These are phyloP conservation scores for Orgyia antiqua DNA, from an alignment of 2,888 invertebrate species.

Conservation along the genomic window DNA sequence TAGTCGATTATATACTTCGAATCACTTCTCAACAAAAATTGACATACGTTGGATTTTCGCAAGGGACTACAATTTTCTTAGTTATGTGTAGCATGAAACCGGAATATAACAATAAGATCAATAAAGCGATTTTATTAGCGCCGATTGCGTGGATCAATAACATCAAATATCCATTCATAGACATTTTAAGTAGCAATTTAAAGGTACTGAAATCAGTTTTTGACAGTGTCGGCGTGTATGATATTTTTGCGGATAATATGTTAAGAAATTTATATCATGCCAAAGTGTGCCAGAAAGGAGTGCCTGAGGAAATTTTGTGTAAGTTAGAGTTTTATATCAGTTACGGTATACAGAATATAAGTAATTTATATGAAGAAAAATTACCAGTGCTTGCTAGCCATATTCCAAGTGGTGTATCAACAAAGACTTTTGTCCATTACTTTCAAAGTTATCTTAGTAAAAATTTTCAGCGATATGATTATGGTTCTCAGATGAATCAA, in stretches of 20 bases:
- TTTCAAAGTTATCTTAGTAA: slow-evolving; percentile 51
- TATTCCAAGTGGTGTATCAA: slow-evolving; percentile 54
- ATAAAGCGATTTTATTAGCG: slow-evolving; percentile 54
- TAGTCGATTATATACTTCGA: slow-evolving; percentile 51
- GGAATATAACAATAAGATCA: slow-evolving; percentile 56
- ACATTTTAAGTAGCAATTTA: slow-evolving; percentile 37
- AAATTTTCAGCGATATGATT: slow-evolving; percentile 54
- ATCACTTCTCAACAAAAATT: slow-evolving; percentile 37
- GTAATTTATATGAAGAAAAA: slow-evolving; percentile 39
- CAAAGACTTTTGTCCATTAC: slow-evolving; percentile 53
- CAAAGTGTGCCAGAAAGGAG: slow-evolving; percentile 37
- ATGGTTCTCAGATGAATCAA: slow-evolving; percentile 39
- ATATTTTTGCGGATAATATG: slow-evolving; percentile 43
- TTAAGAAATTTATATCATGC: slow-evolving; percentile 41
- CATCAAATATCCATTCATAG: slow-evolving; percentile 44
- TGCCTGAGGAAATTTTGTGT: slow-evolving; percentile 42
- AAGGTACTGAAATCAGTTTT: slow-evolving; percentile 30
- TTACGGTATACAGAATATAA: slow-evolving; percentile 47
- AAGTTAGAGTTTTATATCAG: slow-evolving; percentile 45
- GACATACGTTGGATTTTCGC: slow-evolving; percentile 63
- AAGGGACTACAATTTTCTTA: slow-evolving; percentile 60
- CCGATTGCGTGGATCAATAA: slow-evolving; percentile 54
- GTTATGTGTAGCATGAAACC: slow-evolving; percentile 55
- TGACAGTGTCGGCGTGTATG: slow-evolving; percentile 41
- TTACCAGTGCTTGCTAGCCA: slow-evolving; percentile 56